These are phyloP conservation scores for Platygyra sinensis DNA, from an alignment of 64 coral and sea anemone genomes.

Conservation along the genomic window DNA sequence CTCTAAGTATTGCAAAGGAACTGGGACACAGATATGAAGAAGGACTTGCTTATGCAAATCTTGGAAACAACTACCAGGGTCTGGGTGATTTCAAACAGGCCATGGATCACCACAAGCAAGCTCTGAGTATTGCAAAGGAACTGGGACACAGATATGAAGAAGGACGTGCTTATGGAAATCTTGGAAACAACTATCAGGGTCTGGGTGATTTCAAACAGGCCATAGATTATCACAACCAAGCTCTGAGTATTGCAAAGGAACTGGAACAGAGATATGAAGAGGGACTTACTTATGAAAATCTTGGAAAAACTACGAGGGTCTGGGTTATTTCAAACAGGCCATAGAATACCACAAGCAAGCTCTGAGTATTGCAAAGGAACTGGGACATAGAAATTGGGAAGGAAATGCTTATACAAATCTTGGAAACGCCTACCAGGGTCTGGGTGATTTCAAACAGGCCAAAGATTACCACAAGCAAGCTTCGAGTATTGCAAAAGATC, in stretches of 20 bases:
- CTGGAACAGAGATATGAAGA: background rate
- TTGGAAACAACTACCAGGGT: no score
- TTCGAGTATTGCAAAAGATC: background rate
- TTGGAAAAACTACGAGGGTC: background rate
- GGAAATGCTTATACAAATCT: background rate
- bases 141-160: no score
- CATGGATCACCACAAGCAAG: no score
- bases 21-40: background rate
- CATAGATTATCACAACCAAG: background rate
- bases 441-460: background rate
- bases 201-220: no score
- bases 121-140: no score
- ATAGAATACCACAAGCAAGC: background rate
- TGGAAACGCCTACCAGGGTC: background rate
- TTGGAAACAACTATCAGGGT: no score
- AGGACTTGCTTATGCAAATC: no score
- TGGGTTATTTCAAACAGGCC: background rate
- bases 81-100: no score
- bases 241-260: slow-evolving; percentile 7
- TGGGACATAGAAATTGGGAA: background rate
- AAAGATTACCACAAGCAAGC: background rate
- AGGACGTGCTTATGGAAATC: no score
- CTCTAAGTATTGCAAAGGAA: no score
- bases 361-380: background rate
- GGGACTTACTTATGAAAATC: background rate